A percentile compares a stretch with the other conserved stretches of the same genome.
phyloP scores from a whole-genome alignment of 2,797 vertebrate genomes.

The Syngnathus rostellatus region DNA sequence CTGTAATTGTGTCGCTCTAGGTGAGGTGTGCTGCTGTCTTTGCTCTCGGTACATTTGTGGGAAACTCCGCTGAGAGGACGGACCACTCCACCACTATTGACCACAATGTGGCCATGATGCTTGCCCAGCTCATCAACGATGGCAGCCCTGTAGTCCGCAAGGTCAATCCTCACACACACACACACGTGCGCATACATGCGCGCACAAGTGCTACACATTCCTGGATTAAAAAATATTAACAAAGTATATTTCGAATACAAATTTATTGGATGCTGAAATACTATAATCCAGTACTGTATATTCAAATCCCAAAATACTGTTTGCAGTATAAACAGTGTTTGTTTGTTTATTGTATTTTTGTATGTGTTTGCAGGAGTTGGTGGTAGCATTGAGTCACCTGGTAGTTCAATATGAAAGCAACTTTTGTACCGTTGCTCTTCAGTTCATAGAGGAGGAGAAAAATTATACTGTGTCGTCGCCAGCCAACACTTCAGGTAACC shows the following conservation, averaged over 20 bases:
- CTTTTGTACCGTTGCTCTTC: slow-evolving; percentile 93
- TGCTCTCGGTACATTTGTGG: slow-evolving; percentile 91
- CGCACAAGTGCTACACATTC: neutral
- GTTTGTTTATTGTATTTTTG: neutral
- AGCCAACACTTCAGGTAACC: slow-evolving; percentile 77
- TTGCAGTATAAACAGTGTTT: no score
- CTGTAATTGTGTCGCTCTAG: slow-evolving; percentile 47
- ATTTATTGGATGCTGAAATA: no score
- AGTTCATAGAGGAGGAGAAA: slow-evolving; percentile 98
- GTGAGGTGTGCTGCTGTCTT: slow-evolving; percentile 92
- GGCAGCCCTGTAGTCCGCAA: slow-evolving; percentile 94
- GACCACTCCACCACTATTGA: slow-evolving; percentile 98
- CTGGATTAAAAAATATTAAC: neutral
- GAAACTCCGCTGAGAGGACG: slow-evolving; percentile 89
- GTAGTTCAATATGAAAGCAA: slow-evolving; percentile 97
- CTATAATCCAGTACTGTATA: no score
- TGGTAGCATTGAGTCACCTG: slow-evolving; percentile 92
- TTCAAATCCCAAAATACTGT: no score
- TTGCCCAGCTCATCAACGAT: slow-evolving; percentile 93
- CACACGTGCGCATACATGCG: neutral
- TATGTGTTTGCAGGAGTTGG: slow-evolving; percentile 79
- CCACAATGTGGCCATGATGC: slow-evolving; percentile 98
- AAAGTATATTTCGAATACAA: no score
- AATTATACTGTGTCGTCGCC: slow-evolving; percentile 88
- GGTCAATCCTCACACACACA: slow-evolving; percentile 57